Percentiles rank a stretch among this genome's conserved stretches.
These are phyloP conservation scores for Amiota communis DNA, from an alignment of 2,888 invertebrate genomes.

Conservation along the genomic window DNA sequence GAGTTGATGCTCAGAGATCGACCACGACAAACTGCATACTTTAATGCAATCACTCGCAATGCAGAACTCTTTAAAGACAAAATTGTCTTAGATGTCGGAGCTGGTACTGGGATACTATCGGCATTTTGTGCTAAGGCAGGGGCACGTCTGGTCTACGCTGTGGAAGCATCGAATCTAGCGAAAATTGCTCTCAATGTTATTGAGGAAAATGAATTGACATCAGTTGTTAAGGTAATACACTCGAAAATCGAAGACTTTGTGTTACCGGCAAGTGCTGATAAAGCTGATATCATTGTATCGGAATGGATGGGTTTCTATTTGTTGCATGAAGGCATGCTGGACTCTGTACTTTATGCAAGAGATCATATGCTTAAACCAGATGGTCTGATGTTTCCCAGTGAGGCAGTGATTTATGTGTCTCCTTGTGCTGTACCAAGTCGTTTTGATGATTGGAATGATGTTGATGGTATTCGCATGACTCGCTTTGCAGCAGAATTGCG, in stretches of 20 bases:
- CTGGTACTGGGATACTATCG: constrained; percentile 91
- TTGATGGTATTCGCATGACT: constrained; percentile 87
- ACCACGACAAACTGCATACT: constrained; percentile 85
- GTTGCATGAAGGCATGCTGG: constrained; percentile 95
- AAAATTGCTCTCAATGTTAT: constrained; percentile 79
- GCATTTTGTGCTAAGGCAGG: constrained; percentile 91
- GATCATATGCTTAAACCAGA: constrained; percentile 84
- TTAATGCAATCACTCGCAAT: constrained; percentile 83
- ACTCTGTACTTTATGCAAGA: constrained; percentile 88
- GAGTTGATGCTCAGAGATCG: constrained; percentile 85
- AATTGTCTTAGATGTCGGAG: constrained; percentile 88
- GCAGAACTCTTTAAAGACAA: constrained; percentile 82
- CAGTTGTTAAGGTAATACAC: constrained; percentile 78
- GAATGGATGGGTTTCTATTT: constrained; percentile 99
- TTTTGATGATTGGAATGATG: constrained; percentile 83
- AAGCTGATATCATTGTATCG: constrained; percentile 92
- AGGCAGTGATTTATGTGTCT: constrained; percentile 76
- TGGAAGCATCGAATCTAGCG: constrained; percentile 85
- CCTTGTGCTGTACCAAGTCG: constrained; percentile 75
- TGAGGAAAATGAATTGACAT: constrained; percentile 80
- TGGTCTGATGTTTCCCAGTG: constrained; percentile 85
- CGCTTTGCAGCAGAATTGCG: constrained; percentile 79
- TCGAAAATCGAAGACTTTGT: constrained; percentile 76
- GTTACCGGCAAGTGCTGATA: constrained; percentile 76
- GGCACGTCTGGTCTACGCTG: constrained; percentile 88